A percentile compares a stretch with the other conserved stretches of the same genome.
Evolutionary conservation across 92 coral and sea anemone genomes (phyloP).

Genomic region (Epizoanthus stellaris): DNA sequence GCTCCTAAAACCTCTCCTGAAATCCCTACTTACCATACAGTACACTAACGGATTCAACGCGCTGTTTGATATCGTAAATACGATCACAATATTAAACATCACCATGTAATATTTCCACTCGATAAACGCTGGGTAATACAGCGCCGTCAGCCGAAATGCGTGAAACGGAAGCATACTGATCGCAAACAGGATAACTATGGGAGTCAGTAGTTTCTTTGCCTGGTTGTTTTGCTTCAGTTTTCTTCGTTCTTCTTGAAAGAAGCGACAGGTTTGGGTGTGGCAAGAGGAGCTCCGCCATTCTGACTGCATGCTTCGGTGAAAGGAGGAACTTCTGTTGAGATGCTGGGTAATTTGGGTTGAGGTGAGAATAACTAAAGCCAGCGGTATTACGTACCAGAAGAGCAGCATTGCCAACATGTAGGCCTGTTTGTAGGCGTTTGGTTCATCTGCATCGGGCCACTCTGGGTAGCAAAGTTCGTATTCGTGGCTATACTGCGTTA

Average conservation of each 20-base stretch:
- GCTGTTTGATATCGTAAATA: conserved; percentile 26
- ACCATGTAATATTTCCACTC: conserved; percentile 29
- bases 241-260: conserved; percentile 16
- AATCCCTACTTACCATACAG: conserved; percentile 36
- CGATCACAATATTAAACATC: conserved; percentile 19
- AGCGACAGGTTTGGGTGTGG: conserved; percentile 10
- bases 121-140: conserved; percentile 4
- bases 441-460: too few species aligned
- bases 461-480: too few species aligned
- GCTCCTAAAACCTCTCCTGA: conserved; percentile 16
- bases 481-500: too few species aligned
- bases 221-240: conserved; percentile 27
- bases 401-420: too few species aligned
- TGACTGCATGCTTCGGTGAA: conserved; percentile 35
- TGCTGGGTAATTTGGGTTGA: too few species aligned
- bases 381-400: too few species aligned
- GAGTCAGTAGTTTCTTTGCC: conserved; percentile 31
- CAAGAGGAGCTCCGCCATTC: conserved; percentile 15
- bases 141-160: conserved; percentile 11
- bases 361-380: too few species aligned
- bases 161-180: conserved; percentile 31
- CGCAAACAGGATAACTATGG: conserved; percentile 18
- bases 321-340: conserved; percentile 28
- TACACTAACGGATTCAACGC: conserved; percentile 33
- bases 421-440: too few species aligned